Evolutionary conservation across 2,888 invertebrate genomes (phyloP).

Genomic region (Sepiola atlantica): DNA sequence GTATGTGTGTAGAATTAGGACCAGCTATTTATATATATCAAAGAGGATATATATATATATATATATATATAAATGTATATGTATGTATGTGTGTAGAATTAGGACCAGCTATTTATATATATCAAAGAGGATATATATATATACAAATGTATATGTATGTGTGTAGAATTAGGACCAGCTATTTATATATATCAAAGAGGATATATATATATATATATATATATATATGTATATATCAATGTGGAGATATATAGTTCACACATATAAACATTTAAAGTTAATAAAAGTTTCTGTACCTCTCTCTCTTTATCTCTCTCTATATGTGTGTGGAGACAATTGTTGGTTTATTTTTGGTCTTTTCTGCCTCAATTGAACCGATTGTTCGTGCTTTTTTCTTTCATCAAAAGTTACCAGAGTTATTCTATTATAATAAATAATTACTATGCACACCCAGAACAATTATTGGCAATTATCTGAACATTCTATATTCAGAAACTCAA

Average conservation of each 20-base stretch:
- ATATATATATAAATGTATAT: too few relatives aligned
- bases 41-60: too few relatives aligned
- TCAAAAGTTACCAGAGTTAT: not conserved
- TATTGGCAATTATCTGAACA: conserved; percentile 2
- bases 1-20: too few relatives aligned
- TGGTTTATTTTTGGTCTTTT: not conserved
- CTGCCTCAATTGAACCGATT: not conserved
- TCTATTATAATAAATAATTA: not conserved
- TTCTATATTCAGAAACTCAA: conserved; percentile 10
- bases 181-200: too few relatives aligned
- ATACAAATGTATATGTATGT: too few relatives aligned
- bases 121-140: too few relatives aligned
- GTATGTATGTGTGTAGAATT: too few relatives aligned
- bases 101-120: too few relatives aligned
- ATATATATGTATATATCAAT: not conserved
- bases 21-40: too few relatives aligned
- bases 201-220: too few relatives aligned
- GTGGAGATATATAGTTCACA: not conserved
- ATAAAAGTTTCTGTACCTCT: not conserved
- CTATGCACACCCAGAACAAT: conserved; percentile 21
- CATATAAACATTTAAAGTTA: not conserved
- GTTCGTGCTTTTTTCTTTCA: not conserved
- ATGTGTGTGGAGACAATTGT: not conserved
- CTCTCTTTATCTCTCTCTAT: too few relatives aligned
- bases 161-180: too few relatives aligned